Evolutionary conservation across 2,113 vertebrate species (phyloP).

Genomic region (Limnothrissa miodon): DNA sequence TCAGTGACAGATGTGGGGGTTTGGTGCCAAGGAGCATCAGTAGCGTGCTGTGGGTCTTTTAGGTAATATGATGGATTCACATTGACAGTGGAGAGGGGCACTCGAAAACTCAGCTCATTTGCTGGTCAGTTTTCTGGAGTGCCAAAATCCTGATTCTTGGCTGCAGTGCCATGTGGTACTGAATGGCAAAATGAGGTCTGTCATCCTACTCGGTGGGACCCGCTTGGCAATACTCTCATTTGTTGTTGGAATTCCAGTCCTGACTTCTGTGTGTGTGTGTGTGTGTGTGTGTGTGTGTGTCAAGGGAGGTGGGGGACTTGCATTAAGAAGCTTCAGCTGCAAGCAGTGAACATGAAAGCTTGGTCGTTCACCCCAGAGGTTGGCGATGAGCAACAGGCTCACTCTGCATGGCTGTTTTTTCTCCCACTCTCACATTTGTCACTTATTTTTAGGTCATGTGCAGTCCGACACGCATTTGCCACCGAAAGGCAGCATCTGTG

Average conservation of each 20-base stretch:
- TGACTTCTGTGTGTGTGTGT: background rate
- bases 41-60: background rate
- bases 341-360: background rate
- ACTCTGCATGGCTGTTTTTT: background rate
- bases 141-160: background rate
- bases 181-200: background rate
- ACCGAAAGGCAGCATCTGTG: background rate
- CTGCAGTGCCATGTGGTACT: background rate
- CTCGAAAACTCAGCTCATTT: background rate
- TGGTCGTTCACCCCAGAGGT: background rate
- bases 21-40: background rate
- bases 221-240: background rate
- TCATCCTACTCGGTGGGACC: background rate
- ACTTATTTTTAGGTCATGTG: background rate
- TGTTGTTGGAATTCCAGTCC: background rate
- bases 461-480: background rate
- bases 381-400: constrained; percentile 10
- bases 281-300: background rate
- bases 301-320: background rate
- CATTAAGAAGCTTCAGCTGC: background rate
- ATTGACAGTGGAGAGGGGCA: background rate
- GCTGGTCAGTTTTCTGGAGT: background rate
- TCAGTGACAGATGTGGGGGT: constrained; percentile 17
- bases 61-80: background rate
- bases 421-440: background rate